Conservation (phyloP, 2,797 vertebrate species). For the Tenualosa ilisha region DNA sequence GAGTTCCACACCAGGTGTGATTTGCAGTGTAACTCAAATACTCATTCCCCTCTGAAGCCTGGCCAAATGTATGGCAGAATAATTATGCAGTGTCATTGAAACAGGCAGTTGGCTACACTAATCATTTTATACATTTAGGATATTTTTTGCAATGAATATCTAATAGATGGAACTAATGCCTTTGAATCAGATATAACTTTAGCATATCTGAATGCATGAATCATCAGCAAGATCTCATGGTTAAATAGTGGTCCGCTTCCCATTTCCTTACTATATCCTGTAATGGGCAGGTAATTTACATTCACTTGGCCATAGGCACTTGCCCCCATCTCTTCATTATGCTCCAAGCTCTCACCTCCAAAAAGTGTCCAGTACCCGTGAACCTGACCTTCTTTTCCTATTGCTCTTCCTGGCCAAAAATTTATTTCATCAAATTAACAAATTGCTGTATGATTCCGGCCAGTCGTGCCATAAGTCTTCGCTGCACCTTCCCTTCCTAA, state of each 20-base stretch:
- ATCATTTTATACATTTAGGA: not conserved
- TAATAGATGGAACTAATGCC: conserved; percentile 68
- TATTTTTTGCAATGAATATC: conserved; percentile 57
- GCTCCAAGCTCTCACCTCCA: not conserved
- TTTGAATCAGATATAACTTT: conserved; percentile 60
- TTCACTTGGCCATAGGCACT: conserved; percentile 22
- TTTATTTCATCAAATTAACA: conserved; percentile 42
- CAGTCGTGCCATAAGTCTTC: conserved; percentile 12
- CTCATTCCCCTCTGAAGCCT: not conserved
- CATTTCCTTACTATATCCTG: not conserved
- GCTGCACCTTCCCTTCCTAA: not conserved
- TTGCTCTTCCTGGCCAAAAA: conserved; percentile 24
- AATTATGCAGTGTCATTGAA: not conserved
- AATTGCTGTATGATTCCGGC: conserved; percentile 38
- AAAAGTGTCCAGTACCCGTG: not conserved
- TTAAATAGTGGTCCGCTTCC: conserved; percentile 38
- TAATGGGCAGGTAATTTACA: conserved; percentile 34
- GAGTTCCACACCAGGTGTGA: conserved; percentile 2
- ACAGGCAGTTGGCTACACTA: not conserved
- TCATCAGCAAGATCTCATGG: conserved; percentile 2
- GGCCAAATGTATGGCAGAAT: not conserved
- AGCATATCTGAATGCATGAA: conserved; percentile 7
- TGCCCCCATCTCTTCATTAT: conserved; percentile 25
- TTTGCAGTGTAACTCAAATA: not conserved
- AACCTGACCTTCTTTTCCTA: conserved; percentile 31